Evolutionary conservation across 2,113 vertebrate genomes (phyloP), one percentile per base, ranked within the genome.

Genomic region (Anolis sagrei): DNA sequence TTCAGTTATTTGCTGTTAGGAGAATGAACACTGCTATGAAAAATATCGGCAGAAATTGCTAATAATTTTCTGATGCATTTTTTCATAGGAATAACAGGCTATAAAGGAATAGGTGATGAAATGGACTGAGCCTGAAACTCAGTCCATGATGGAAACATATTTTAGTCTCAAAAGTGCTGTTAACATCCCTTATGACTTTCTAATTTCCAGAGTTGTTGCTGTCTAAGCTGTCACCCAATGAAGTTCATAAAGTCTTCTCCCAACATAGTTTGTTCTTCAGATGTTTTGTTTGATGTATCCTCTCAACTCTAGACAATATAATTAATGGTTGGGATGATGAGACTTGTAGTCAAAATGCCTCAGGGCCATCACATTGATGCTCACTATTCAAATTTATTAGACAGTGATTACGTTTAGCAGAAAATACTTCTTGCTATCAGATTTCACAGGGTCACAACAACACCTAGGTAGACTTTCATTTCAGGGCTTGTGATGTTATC

Each of bases 71-170:
- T 69, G 29, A 2, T 81, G 39, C 51, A 29, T 51, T n/a, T 81
- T 70, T 23, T 36, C 0, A 32, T 27, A 39, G 0, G 6, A 25
- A 4, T 10, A 82, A 48, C 44, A n/a, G 34, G 5, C 36, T 79
- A 4, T 14, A 66, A 58, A 58, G 13, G 54, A 16, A 58, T 58
- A 58, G 54, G 54, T 58, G 54, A 58, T 14, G 54, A 58, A 58
- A 16, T 58, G 54, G 54, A 58, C 54, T 58, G 13, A 58, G 54
- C 16, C 54, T 13, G 16, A 13, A 58, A 58, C 13, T 44, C 39
- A 16, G 54, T 18, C 13, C 18, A 58, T 58, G 54, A 13, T 58
- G 18, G 54, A 58, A 58, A 58, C 18, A 16, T 58, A 58, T 58
- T 18, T 58, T 58, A 58, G 54, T 58, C 54, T 58, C 54, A 16